Evolutionary conservation across 2,797 vertebrate genomes (phyloP).

Genomic region (Helarctos malayanus): DNA sequence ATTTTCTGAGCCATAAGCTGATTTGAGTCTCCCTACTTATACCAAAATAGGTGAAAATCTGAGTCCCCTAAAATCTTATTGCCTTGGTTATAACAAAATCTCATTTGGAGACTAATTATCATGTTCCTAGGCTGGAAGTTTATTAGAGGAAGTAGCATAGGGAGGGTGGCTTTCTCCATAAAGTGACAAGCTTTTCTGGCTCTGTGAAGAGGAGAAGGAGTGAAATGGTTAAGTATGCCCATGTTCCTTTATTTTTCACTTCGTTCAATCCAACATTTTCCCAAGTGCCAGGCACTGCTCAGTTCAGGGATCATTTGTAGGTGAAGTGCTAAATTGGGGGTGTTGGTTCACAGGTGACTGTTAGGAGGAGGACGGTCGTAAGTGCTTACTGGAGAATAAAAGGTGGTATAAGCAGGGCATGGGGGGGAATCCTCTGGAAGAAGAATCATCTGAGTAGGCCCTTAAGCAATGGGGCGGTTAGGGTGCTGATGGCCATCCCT

Average conservation of each 20-base stretch:
- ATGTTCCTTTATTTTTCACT: neutral
- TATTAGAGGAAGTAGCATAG: neutral
- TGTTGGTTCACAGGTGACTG: neutral
- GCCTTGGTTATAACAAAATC: constrained; percentile 18
- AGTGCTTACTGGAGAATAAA: neutral
- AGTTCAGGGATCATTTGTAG: neutral
- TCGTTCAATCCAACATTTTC: neutral
- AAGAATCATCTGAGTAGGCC: neutral
- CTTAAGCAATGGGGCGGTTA: neutral
- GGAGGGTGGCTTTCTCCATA: neutral
- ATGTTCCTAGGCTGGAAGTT: neutral
- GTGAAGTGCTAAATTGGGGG: neutral
- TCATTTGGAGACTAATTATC: neutral
- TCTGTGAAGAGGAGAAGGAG: neutral
- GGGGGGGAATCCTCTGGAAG: neutral
- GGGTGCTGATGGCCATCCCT: neutral
- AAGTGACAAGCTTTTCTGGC: neutral
- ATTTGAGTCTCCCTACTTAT: neutral
- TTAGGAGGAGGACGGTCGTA: neutral
- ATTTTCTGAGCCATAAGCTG: constrained; percentile 11
- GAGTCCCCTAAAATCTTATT: neutral
- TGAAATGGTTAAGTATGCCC: neutral
- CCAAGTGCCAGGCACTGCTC: neutral
- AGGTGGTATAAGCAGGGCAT: neutral
- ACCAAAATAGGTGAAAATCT: constrained; percentile 23